Evolutionary conservation across 2,888 invertebrate genomes (phyloP).

Genomic region (Agrotis clavis): DNA sequence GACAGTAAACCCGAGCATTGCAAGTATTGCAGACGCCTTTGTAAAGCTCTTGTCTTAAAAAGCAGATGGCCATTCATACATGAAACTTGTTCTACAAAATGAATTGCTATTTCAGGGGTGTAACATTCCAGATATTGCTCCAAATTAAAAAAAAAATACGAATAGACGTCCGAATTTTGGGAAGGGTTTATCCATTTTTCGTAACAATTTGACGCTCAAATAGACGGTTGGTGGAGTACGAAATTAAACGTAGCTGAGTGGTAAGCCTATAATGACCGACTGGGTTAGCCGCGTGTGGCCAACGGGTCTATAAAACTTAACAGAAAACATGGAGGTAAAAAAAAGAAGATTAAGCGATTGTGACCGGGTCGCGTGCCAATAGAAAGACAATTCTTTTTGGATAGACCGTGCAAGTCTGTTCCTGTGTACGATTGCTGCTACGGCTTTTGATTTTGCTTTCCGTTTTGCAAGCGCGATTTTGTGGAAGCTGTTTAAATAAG

Average conservation of each 20-base stretch:
- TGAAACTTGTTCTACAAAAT: too few relatives aligned
- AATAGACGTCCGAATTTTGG: conserved; percentile 16
- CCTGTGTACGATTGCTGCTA: conserved; percentile 9
- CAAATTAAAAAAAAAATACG: background rate
- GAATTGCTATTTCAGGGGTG: background rate
- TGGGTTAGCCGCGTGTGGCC: conserved; percentile 43
- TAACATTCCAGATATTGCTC: background rate
- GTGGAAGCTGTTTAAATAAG: background rate
- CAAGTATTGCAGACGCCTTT: too few relatives aligned
- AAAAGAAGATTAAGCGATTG: conserved; percentile 35
- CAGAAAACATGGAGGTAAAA: conserved; percentile 49
- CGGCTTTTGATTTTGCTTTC: conserved; percentile 14
- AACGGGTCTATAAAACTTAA: conserved; percentile 46
- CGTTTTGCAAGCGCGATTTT: background rate
- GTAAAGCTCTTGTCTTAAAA: background rate
- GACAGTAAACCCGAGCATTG: too few relatives aligned
- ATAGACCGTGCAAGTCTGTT: conserved; percentile 18
- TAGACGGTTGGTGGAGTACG: conserved; percentile 73
- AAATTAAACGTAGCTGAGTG: conserved; percentile 77
- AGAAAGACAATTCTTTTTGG: conserved; percentile 32
- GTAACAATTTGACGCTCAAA: conserved; percentile 76
- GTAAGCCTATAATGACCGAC: conserved; percentile 72
- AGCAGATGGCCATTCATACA: too few relatives aligned
- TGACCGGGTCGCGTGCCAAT: conserved; percentile 41
- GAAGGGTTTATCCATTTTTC: conserved; percentile 54